Base-by-base conservation (phyloP, 2,113 vertebrate species). In the Oreochromis tanganicae region DNA sequence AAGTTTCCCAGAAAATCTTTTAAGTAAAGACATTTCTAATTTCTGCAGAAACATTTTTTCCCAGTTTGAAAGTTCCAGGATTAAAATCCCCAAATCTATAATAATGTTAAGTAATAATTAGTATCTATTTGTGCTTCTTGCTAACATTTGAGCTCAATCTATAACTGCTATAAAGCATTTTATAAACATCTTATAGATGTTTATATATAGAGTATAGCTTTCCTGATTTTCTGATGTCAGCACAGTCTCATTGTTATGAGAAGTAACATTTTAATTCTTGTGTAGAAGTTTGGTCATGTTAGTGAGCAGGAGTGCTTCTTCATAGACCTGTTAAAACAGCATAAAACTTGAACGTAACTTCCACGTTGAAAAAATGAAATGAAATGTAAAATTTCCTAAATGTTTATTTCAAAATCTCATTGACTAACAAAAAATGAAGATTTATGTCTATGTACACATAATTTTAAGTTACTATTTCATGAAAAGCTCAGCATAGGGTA, bases 351-450 rank as follows among this genome's bases (percentile, higher is more conserved):
- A 4, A 43, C 4, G 0, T 21, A 68, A 21, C 36, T 2, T 68
- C n/a, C 34, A 21, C 0, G 0, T 38, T 21, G 36, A 38, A 68
- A 68, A 41, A 9, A 5, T 0, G 0, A 5, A 8, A 41, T 68
- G 19, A 68, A 68, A 68, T 41, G 36, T 4, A 68, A 68, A 21
- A 41, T 68, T 0, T 43, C n/a, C 0, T 43, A 71, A 71, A 71
- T 41, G 7, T 41, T 43, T 1, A 0, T 71, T 3, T 71, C 38
- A 71, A 43, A 71, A 43, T 43, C 66, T 71, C 36, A 14, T 2
- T 71, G 13, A 46, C 66, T 27, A 46, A 73, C 38, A 46, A 9
- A 73, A 73, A 46, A 73, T 9, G 38, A 73, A 6, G 21, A 46
- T 73, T 46, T 27, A 46, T 46, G 38, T 46, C 38, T 9, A 27